These are phyloP conservation scores for Neosalanx taihuensis DNA, from an alignment of 2,797 vertebrate genomes.

Conservation along the genomic window DNA sequence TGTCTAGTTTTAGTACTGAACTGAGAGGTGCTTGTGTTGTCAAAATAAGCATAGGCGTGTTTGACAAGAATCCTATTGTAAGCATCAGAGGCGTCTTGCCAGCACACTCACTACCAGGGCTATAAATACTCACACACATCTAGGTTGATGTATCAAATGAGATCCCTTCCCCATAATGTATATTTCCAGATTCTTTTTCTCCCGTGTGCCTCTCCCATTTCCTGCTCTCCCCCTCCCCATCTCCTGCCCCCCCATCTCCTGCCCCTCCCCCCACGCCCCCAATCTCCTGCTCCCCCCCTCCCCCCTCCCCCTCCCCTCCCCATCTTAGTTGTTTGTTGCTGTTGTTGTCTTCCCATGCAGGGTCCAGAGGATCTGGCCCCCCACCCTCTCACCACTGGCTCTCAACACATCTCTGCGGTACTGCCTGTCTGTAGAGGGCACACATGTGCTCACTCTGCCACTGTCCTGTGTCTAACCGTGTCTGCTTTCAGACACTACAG, in stretches of 20 bases:
- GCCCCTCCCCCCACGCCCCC: no score
- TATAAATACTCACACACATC: slow-evolving; percentile 1
- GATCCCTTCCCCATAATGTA: slow-evolving; percentile 30
- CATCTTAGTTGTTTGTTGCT: slow-evolving; percentile 80
- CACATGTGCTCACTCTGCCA: slow-evolving; percentile 42
- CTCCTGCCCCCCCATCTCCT: slow-evolving; percentile 44
- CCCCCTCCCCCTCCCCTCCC: slow-evolving; percentile 39
- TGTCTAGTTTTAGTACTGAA: background rate
- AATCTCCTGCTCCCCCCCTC: background rate
- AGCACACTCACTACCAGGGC: background rate
- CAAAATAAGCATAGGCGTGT: background rate
- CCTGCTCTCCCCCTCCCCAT: slow-evolving; percentile 29
- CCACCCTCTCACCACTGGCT: slow-evolving; percentile 80
- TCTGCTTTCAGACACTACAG: slow-evolving; percentile 4
- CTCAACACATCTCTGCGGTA: slow-evolving; percentile 83
- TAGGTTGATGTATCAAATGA: slow-evolving; percentile 1
- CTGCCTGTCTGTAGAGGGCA: slow-evolving; percentile 68
- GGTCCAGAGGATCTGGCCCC: slow-evolving; percentile 80
- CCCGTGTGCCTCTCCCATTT: slow-evolving; percentile 27
- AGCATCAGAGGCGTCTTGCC: background rate
- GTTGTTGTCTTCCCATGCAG: slow-evolving; percentile 84
- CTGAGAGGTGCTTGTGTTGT: background rate
- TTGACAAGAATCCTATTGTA: background rate
- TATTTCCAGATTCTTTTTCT: background rate
- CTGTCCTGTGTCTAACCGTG: background rate